Evolutionary conservation across 2,797 vertebrate species (phyloP).

Genomic region (Alcedo quadribrachys): DNA sequence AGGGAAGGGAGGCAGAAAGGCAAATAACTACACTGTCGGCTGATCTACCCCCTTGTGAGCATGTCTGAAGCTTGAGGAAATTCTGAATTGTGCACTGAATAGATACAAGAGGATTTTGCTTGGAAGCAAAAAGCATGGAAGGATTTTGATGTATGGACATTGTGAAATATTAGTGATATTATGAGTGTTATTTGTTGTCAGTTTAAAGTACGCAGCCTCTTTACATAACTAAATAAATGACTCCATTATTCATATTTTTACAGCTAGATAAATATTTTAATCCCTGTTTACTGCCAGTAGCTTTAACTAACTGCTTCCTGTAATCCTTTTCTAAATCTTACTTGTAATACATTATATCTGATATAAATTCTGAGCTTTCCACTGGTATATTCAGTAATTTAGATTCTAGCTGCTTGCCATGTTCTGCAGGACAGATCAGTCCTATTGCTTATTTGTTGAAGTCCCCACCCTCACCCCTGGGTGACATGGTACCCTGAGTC

Average conservation of each 20-base stretch:
- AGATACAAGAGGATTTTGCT: not conserved
- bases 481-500: not conserved
- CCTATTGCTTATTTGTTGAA: not conserved
- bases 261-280: conserved; percentile 63
- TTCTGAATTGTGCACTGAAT: not conserved
- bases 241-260: conserved; percentile 43
- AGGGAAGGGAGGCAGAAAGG: not conserved
- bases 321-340: conserved; percentile 64
- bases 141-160: not conserved
- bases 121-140: not conserved
- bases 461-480: not conserved
- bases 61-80: not conserved
- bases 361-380: conserved; percentile 10
- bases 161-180: conserved; percentile 7
- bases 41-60: not conserved
- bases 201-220: not conserved
- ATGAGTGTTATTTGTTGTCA: not conserved
- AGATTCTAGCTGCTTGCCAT: not conserved
- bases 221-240: conserved; percentile 4
- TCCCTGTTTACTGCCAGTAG: conserved; percentile 45
- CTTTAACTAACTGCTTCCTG: conserved; percentile 51
- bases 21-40: not conserved
- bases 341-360: conserved; percentile 40
- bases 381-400: not conserved
- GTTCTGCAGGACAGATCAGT: not conserved